Percentiles rank a stretch among this genome's conserved stretches.
Evolutionary conservation across 2,113 vertebrate species (phyloP).

Genomic region (Chionis minor): DNA sequence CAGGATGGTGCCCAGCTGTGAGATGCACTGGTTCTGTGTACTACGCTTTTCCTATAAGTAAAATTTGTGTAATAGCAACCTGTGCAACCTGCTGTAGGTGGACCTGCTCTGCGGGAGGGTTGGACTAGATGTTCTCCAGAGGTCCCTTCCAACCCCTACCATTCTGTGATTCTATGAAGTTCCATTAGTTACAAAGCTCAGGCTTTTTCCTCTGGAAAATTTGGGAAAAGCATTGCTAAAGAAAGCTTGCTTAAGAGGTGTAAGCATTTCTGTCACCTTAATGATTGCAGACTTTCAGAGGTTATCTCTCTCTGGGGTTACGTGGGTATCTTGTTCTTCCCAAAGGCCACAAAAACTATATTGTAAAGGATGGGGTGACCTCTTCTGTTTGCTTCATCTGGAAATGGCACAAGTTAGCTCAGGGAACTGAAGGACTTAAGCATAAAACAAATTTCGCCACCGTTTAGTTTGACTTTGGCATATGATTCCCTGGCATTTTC

Average conservation of each 20-base stretch:
- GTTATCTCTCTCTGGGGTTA: neutral
- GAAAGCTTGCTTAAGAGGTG: neutral
- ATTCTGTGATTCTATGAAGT: neutral
- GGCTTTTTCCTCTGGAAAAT: neutral
- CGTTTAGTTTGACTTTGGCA: neutral
- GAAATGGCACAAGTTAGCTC: neutral
- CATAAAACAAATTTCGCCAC: neutral
- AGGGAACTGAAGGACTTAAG: neutral
- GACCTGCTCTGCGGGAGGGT: too few species aligned
- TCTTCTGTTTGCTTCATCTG: neutral
- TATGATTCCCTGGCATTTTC: neutral
- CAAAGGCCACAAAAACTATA: neutral
- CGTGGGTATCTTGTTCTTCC: neutral
- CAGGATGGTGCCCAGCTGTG: fast-evolving
- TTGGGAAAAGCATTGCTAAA: neutral
- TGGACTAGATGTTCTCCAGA: too few species aligned
- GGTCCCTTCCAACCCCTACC: too few species aligned
- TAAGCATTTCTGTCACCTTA: neutral
- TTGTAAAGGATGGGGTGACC: neutral
- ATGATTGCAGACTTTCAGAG: neutral
- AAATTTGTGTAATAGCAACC: neutral
- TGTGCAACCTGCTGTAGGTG: too few species aligned
- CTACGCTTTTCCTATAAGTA: neutral
- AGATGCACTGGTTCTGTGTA: neutral
- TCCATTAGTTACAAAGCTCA: neutral